phyloP scores from a whole-genome alignment of 1,140 invertebrate genomes.

The Polypedilum pembai region DNA sequence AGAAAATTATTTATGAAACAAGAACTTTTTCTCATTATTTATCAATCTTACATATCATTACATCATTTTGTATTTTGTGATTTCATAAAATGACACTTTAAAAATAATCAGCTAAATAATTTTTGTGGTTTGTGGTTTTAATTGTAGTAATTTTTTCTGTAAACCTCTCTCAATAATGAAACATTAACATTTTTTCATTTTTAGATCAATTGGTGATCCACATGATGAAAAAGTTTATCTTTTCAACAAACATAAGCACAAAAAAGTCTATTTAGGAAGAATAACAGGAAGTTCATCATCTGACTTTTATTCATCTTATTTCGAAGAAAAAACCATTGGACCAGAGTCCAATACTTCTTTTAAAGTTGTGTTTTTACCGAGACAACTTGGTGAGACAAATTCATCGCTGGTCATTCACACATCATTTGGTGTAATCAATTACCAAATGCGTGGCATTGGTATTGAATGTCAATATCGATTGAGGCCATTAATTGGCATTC shows the following conservation, averaged over 20 bases:
- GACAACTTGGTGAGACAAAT: conserved; percentile 79
- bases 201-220: conserved; percentile 75
- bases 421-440: conserved; percentile 74
- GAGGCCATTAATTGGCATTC: conserved; percentile 78
- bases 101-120: not conserved
- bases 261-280: conserved; percentile 71
- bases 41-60: no score
- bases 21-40: no score
- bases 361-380: conserved; percentile 88
- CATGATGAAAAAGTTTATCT: conserved; percentile 70
- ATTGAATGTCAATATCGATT: conserved; percentile 81
- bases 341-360: conserved; percentile 89
- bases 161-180: no score
- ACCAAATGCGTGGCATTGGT: conserved; percentile 70
- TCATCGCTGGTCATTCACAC: conserved; percentile 89
- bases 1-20: no score
- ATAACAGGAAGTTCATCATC: conserved; percentile 74
- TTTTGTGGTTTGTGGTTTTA: not conserved
- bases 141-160: not conserved
- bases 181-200: conserved; percentile 32
- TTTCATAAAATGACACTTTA: not conserved
- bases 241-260: conserved; percentile 64
- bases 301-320: conserved; percentile 88
- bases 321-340: conserved; percentile 83
- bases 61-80: no score